Conservation (phyloP, 2,113 vertebrate genomes). For the Burhinus bistriatus region DNA sequence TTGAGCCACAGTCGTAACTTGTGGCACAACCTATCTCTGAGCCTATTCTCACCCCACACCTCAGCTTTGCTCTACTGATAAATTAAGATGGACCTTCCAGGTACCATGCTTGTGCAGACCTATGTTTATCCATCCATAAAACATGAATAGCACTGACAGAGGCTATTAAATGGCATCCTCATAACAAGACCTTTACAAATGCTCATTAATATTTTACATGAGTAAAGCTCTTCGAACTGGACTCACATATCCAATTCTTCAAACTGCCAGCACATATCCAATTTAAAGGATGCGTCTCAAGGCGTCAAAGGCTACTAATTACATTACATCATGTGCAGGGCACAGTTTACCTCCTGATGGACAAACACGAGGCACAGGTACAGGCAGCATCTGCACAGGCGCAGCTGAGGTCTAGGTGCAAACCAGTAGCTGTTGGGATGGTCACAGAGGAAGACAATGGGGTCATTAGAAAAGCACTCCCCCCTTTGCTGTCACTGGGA, state of each 20-base stretch:
- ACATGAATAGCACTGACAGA: not conserved
- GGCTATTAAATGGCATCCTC: not conserved
- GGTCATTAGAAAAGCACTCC: not conserved
- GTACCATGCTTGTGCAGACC: not conserved
- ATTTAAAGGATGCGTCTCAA: not conserved
- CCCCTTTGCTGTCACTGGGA: not conserved
- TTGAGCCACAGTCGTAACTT: not conserved
- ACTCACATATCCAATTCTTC: not conserved
- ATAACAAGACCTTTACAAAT: not conserved
- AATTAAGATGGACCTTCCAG: not conserved
- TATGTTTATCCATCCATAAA: not conserved
- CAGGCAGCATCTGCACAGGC: not conserved
- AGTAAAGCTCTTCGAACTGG: not conserved
- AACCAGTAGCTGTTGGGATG: too few relatives aligned
- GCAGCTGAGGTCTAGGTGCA: not conserved
- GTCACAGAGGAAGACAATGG: accelerated
- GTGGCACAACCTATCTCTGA: not conserved
- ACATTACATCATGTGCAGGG: not conserved
- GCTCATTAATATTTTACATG: not conserved
- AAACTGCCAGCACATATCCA: not conserved
- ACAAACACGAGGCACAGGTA: not conserved
- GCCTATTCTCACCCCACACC: not conserved
- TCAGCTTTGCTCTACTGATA: not conserved
- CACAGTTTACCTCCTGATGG: not conserved
- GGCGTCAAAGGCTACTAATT: not conserved